phyloP scores from a whole-genome alignment of 2,797 vertebrate genomes.

The Danio aesculapii region DNA sequence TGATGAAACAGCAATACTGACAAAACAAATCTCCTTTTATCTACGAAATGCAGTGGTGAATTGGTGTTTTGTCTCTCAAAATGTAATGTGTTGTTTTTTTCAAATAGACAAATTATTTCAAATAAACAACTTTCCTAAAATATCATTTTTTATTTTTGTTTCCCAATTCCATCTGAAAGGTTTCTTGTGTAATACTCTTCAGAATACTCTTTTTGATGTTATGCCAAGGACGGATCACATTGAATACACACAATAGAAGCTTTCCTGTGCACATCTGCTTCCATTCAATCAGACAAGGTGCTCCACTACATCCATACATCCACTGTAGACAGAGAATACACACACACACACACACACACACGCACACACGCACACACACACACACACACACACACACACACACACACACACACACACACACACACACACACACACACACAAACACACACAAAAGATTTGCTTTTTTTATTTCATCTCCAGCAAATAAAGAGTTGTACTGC shows the following conservation, averaged over 20 bases:
- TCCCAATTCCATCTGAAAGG: slow-evolving; percentile 8
- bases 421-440: neutral
- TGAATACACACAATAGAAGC: neutral
- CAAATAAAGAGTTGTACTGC: slow-evolving; percentile 27
- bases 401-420: no score
- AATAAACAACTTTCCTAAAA: slow-evolving; percentile 6
- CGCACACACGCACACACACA: neutral
- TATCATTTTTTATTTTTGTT: neutral
- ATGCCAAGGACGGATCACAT: slow-evolving; percentile 4
- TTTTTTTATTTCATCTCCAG: neutral
- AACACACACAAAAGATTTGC: neutral
- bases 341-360: neutral
- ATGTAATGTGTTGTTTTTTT: no score
- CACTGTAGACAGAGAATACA: neutral
- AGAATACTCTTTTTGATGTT: neutral
- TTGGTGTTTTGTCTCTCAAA: no score
- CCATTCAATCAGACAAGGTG: slow-evolving; percentile 1
- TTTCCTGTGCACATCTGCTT: slow-evolving; percentile 32
- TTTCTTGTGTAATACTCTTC: neutral
- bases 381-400: no score
- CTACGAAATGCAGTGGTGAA: no score
- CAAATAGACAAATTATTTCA: neutral
- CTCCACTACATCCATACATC: slow-evolving; percentile 4
- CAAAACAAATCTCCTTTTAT: no score
- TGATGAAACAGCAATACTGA: no score